A percentile compares a stretch with the other conserved stretches of the same genome.
phyloP scores from a whole-genome alignment of 2,113 vertebrate species.

The Struthio camelus region DNA sequence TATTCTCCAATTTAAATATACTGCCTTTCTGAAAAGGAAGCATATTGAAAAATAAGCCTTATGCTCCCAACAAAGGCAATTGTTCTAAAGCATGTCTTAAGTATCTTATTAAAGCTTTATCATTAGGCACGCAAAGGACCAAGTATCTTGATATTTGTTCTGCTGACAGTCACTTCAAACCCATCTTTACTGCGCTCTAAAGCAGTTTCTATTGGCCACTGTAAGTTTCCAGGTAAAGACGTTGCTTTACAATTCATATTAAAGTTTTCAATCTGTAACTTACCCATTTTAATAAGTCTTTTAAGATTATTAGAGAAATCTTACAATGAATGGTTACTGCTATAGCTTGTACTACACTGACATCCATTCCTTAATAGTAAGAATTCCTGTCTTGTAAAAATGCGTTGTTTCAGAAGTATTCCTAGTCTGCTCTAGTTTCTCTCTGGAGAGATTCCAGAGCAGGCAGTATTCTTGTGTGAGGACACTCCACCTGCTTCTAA shows the following conservation, averaged over 20 bases:
- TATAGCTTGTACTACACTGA: not conserved
- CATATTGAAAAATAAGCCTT: not conserved
- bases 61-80: not conserved
- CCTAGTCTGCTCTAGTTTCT: not conserved
- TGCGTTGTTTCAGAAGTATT: rapidly evolving
- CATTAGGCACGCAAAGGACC: not conserved
- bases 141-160: not conserved
- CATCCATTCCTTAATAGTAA: rapidly evolving
- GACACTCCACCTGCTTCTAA: not conserved
- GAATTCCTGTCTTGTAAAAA: not conserved
- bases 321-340: rapidly evolving
- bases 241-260: not conserved
- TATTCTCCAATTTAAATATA: too few species aligned
- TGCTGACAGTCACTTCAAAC: too few species aligned
- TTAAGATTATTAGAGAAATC: not conserved
- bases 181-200: not conserved
- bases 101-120: not conserved
- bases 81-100: not conserved
- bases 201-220: not conserved
- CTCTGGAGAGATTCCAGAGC: not conserved
- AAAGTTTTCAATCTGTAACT: not conserved
- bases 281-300: not conserved
- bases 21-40: not conserved
- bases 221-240: not conserved
- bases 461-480: not conserved